phyloP scores from a whole-genome alignment of 1,140 invertebrate genomes.

The Drosophila biarmipes region DNA sequence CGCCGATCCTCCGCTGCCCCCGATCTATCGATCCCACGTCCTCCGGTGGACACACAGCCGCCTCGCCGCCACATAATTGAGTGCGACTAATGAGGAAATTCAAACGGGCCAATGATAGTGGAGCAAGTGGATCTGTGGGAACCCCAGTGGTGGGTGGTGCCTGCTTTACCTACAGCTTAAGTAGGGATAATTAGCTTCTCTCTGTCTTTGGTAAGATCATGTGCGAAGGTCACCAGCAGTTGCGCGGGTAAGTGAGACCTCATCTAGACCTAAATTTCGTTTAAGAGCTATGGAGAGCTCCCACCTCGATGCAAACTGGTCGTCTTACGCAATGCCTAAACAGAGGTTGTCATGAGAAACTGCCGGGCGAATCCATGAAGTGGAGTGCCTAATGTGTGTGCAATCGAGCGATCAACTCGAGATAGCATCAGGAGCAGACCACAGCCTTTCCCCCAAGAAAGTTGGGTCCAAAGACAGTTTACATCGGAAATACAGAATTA shows the following conservation, averaged over 20 bases:
- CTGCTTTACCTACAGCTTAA: neutral
- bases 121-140: constrained; percentile 25
- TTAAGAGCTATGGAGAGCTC: constrained; percentile 10
- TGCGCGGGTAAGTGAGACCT: constrained; percentile 49
- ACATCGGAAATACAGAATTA: constrained; percentile 15
- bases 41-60: constrained; percentile 19
- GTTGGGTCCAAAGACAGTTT: constrained; percentile 3
- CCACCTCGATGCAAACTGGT: constrained; percentile 52
- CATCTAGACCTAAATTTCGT: constrained; percentile 28
- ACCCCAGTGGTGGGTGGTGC: neutral
- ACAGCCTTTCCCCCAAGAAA: constrained; percentile 25
- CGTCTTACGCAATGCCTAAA: constrained; percentile 55
- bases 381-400: constrained; percentile 28
- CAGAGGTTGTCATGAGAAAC: constrained; percentile 44
- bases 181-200: constrained; percentile 20
- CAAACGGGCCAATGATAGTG: constrained; percentile 36
- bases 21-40: constrained; percentile 9
- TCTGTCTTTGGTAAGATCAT: constrained; percentile 17
- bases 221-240: constrained; percentile 29
- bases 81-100: constrained; percentile 78
- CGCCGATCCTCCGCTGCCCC: constrained; percentile 25
- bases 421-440: constrained; percentile 23
- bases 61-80: constrained; percentile 65
- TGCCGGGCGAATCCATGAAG: constrained; percentile 14
- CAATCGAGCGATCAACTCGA: constrained; percentile 10